phyloP scores from a whole-genome alignment of 2,113 vertebrate genomes.

The Acrocephalus kingi region DNA sequence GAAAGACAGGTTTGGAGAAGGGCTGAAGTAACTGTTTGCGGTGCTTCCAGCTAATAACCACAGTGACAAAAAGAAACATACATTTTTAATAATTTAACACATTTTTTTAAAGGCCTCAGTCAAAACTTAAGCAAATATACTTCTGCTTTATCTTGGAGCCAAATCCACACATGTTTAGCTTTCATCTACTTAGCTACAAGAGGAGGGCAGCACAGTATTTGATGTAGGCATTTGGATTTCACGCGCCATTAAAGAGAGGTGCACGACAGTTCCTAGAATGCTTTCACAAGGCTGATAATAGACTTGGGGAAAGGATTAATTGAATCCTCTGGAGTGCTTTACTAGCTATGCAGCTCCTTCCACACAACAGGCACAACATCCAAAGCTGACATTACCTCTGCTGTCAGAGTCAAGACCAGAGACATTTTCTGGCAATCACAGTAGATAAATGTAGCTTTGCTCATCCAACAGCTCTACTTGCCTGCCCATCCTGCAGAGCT shows the following conservation, averaged over 20 bases:
- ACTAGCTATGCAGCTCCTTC: not conserved
- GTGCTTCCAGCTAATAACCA: slow-evolving; percentile 73
- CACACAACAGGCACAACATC: not conserved
- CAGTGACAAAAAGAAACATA: not conserved
- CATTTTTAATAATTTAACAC: not conserved
- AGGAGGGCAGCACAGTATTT: not conserved
- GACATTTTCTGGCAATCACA: not conserved
- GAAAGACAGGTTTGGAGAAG: slow-evolving; percentile 85
- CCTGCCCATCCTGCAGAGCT: not conserved
- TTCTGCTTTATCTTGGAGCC: not conserved
- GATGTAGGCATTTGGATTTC: not conserved
- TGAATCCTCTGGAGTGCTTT: not conserved
- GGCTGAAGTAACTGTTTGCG: slow-evolving; percentile 74
- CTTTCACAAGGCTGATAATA: not conserved
- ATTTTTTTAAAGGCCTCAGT: not conserved
- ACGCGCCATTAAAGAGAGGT: fast-evolving
- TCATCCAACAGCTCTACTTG: not conserved
- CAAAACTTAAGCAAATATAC: not conserved
- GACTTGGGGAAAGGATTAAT: not conserved
- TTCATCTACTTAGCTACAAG: not conserved
- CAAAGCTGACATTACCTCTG: not conserved
- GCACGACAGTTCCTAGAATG: not conserved
- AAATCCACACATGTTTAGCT: not conserved
- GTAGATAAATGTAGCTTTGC: not conserved
- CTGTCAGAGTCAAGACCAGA: not conserved